Base-by-base conservation (phyloP, 92 coral and sea anemone genomes). In the Palythoa heliodiscus region DNA sequence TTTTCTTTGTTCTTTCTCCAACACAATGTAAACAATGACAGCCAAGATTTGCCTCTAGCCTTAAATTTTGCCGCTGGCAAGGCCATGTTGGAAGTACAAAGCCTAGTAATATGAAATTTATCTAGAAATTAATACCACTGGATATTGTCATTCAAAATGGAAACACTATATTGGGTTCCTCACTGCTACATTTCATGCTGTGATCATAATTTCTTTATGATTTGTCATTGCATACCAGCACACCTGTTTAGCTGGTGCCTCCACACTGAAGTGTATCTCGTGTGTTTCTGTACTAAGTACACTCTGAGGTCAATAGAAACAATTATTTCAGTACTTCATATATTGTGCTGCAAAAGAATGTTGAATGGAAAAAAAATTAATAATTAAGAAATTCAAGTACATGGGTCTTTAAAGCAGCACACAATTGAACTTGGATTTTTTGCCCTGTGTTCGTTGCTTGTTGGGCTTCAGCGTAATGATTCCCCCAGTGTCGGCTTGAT, bases 381-480 rank as follows among this genome's bases (percentile, higher is more conserved):
- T 29, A 29, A 47, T 19, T 35, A 16, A 16, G 5, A 38, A n/a
- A 9, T 68, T 24, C 7, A 9, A 24, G 19, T 70, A 16, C 12
- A 10, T 23, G 37, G 16, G 52, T 43, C 72, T 76, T 88, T 76
- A 90, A 78, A 95, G 77, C 85, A 94, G 87, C 47, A 92, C 84
- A 66, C 95, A 92, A 12, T 87, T 53, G 23, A 93, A 55, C 83
- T 93, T 96, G 77, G 90, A 88, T 81, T 96, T 96, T 87, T 95
- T 96, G 24, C 98, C 99, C 63, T 96, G 95, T 13, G 98, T 95
- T 48, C 99, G 90, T 52, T 96, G 98, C 88, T 96, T 96, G 90
- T 95, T 96, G 15, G 99, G 99, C 82, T 93, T 92, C 50, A 96
- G 80, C 5, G 99, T 96, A 75, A 96, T 96, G 40, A 96, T 96